Base-by-base conservation (phyloP, 1,140 invertebrate species). In the Drosophila funebris region DNA sequence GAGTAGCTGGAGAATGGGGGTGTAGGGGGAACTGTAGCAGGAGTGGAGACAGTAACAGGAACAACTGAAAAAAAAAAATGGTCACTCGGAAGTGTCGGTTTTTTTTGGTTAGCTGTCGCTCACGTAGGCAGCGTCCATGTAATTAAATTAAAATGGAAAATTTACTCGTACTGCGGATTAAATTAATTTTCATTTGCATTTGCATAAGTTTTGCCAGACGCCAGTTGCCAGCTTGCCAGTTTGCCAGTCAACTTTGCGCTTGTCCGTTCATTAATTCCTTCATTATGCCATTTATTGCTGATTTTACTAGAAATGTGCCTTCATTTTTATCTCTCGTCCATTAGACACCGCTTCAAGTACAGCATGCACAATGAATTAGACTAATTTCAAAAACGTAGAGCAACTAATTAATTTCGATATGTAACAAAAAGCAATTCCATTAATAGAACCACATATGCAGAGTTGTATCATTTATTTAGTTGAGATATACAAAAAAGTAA, bases 71-170 rank as follows among this genome's bases (percentile, higher is more conserved):
- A 43, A 20, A 68, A 48, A 57, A 84, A 84, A 76, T 77, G 77
- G 73, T 48, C 58, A 69, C 79, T 83, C 56, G 33, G 44, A 73
- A 82, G 73, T 77, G 73, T 77, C 62, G 60, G 54, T 56, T 48
- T 66, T 62, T 48, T 70, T 87, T 73, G 73, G 76, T 77, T 77
- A 80, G 84, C 87, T 90, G 87, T 90, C 87, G 87, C 87, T 90
- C 87, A 90, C 87, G 87, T 90, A 90, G 87, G 74, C 88, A 90
- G 74, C 72, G 82, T 90, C 80, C 88, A 88, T 88, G 83, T 90
- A 90, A 90, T 90, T 90, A 90, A 90, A 90, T 90, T 90, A 90
- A 90, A 90, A 90, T 88, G 84, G 88, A 85, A 90, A 90, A 90
- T 90, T 78, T 90, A 81, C 80, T 90, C 82, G 75, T 82, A 88